These are phyloP conservation scores for Lepidochitona cinerea DNA, from an alignment of 2,888 invertebrate genomes.

Conservation along the genomic window DNA sequence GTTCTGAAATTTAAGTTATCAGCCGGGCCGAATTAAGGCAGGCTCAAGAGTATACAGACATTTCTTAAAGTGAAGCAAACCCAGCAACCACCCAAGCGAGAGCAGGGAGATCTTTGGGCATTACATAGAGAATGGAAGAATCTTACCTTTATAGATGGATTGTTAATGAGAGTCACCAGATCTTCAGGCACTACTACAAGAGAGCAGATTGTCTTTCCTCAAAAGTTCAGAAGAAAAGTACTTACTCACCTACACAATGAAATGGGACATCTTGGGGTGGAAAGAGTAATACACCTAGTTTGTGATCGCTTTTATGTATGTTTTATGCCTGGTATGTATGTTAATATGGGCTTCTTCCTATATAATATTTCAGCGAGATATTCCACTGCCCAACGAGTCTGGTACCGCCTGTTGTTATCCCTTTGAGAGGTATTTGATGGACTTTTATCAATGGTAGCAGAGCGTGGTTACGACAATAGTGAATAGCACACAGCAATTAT, in stretches of 20 bases:
- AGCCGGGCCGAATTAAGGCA: background rate
- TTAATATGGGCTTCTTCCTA: too few relatives aligned
- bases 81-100: background rate
- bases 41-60: background rate
- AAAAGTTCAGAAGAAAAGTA: background rate
- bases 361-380: too few relatives aligned
- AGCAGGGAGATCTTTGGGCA: background rate
- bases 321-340: background rate
- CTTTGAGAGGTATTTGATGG: too few relatives aligned
- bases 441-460: conserved; percentile 4
- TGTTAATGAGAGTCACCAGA: background rate
- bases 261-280: background rate
- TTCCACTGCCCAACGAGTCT: too few relatives aligned
- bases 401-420: too few relatives aligned
- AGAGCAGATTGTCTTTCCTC: background rate
- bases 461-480: background rate
- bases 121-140: background rate
- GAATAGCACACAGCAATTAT: background rate
- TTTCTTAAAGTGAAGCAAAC: background rate
- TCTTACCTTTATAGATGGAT: background rate
- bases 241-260: background rate
- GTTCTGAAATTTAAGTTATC: background rate
- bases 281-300: background rate
- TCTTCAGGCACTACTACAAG: background rate
- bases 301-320: background rate